Evolutionary conservation across 2,113 vertebrate species (phyloP).

Genomic region (Grammomys dolichurus): DNA sequence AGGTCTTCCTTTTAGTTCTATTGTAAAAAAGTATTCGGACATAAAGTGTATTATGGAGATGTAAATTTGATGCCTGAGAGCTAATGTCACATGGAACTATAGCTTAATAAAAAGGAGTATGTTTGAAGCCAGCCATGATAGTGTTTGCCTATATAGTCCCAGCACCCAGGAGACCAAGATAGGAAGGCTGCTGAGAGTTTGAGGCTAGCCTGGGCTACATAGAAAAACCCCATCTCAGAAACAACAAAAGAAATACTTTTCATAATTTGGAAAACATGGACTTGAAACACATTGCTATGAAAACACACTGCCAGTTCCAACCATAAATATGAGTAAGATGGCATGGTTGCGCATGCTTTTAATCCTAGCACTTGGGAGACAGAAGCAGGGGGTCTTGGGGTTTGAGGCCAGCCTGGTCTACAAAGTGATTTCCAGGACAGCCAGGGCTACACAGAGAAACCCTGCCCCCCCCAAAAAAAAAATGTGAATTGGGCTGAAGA

Average conservation of each 20-base stretch:
- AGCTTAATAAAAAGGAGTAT: not conserved
- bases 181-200: not conserved
- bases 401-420: not conserved
- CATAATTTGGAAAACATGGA: slow-evolving; percentile 5
- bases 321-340: not conserved
- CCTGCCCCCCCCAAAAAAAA: not conserved
- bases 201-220: not conserved
- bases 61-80: slow-evolving; percentile 13
- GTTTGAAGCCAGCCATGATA: not conserved
- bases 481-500: not conserved
- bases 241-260: not conserved
- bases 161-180: not conserved
- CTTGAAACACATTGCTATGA: not conserved
- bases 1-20: not conserved
- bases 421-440: not conserved
- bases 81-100: not conserved
- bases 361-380: not conserved
- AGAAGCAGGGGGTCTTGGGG: not conserved
- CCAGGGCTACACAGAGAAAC: not conserved
- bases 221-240: not conserved
- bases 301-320: not conserved
- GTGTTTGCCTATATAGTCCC: not conserved
- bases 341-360: not conserved
- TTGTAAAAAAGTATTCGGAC: not conserved
- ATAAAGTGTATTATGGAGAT: not conserved